phyloP scores from a whole-genome alignment of 2,797 vertebrate species.

The Hafferia zeledoni region DNA sequence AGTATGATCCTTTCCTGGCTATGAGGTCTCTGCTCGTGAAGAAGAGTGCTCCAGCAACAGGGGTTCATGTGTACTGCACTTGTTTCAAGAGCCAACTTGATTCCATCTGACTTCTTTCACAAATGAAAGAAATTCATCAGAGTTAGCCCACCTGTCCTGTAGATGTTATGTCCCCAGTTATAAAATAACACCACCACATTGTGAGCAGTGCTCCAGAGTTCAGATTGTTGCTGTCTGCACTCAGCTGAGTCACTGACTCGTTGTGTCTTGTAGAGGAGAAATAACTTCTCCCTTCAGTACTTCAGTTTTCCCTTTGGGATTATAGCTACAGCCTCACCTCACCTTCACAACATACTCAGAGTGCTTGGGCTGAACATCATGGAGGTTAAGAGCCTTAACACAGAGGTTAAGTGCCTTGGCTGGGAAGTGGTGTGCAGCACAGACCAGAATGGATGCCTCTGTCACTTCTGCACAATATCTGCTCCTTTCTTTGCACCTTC shows the following conservation, averaged over 20 bases:
- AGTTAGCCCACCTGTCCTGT: not conserved
- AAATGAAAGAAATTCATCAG: not conserved
- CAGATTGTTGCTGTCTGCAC: not conserved
- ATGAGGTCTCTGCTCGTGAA: not conserved
- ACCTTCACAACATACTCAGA: not conserved
- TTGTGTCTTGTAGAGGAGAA: not conserved
- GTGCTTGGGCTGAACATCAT: not conserved
- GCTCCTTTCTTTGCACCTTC: not conserved
- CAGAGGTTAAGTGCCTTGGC: not conserved
- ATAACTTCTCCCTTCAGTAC: not conserved
- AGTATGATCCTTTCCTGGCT: not conserved
- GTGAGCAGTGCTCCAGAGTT: not conserved
- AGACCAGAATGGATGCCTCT: not conserved
- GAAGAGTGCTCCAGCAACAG: not conserved
- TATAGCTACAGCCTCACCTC: not conserved
- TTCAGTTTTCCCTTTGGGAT: not conserved
- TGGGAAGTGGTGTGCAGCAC: not conserved
- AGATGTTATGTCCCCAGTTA: not conserved
- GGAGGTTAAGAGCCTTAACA: not conserved
- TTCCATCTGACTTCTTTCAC: not conserved
- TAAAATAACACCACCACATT: not conserved
- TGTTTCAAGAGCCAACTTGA: not conserved
- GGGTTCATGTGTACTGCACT: not conserved
- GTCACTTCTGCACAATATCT: not conserved
- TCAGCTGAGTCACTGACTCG: accelerated